A percentile compares a stretch with the other conserved stretches of the same genome.
Evolutionary conservation across 1,140 invertebrate genomes (phyloP).

Genomic region (Eufriesea mexicana): DNA sequence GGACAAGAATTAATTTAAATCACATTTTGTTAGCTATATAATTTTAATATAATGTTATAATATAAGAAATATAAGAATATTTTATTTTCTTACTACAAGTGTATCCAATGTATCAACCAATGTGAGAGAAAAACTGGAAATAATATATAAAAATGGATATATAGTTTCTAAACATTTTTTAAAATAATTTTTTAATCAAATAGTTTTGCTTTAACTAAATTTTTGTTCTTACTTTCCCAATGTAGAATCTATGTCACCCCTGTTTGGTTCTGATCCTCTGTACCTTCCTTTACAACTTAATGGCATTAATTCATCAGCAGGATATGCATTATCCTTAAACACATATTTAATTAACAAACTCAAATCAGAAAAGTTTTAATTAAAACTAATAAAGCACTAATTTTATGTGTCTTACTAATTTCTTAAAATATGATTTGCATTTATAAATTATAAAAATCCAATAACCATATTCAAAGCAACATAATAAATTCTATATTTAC

Average conservation of each 20-base stretch:
- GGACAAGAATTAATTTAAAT: conserved; percentile 22
- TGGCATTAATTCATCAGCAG: conserved; percentile 99
- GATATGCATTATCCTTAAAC: conserved; percentile 93
- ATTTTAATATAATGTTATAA: too few relatives aligned
- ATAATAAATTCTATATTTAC: not conserved
- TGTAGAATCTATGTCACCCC: conserved; percentile 97
- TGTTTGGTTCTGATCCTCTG: conserved; percentile 91
- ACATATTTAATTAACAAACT: conserved; percentile 18
- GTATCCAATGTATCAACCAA: conserved; percentile 97
- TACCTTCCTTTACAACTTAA: conserved; percentile 96
- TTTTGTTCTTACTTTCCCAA: conserved; percentile 94
- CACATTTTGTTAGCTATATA: conserved; percentile 22
- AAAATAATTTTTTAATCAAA: not conserved
- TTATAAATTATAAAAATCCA: not conserved
- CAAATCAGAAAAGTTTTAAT: conserved; percentile 6
- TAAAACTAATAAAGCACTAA: not conserved
- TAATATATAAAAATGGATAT: conserved; percentile 32
- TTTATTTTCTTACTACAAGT: conserved; percentile 87
- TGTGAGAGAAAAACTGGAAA: conserved; percentile 96
- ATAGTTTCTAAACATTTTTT: not conserved
- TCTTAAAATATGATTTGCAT: conserved; percentile 2
- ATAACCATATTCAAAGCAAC: not conserved
- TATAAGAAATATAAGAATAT: conserved; percentile 25
- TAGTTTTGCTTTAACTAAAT: not conserved
- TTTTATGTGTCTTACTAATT: not conserved